Base-by-base conservation (phyloP, 2,888 invertebrate genomes). In the Teleiodes luculella region DNA sequence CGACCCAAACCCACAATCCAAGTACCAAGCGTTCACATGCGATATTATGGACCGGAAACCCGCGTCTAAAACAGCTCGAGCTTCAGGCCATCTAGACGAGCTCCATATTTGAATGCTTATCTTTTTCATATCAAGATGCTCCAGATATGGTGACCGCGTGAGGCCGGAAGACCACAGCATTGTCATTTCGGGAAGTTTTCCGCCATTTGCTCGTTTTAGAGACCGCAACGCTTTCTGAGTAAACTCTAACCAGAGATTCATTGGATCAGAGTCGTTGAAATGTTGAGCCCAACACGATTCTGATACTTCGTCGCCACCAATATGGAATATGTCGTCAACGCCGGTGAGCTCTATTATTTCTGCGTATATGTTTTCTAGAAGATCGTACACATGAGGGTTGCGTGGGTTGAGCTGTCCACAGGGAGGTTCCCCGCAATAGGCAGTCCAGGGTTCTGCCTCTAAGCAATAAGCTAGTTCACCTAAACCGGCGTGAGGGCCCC, bases 1-100 rank as follows among this genome's bases (percentile, higher is more conserved):
- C 60, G 93, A 93, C 0, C 95, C 96, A 76, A 95, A 96, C 1
- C 96, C 96, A 74, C 96, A 96, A 78, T 96, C 96, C 62, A 96
- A 89, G 81, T 96, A 96, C 95, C 95, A 95, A 3, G 95, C 95
- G 76, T 96, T 96, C 53, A 96, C 96, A 80, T 96, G 96, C 13
- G 96, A 96, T 55, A 96, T 82, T 54, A 97, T 93, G 50, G 95
- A 90, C 54, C 93, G 92, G 80, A 93, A 96, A 2, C 96, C 96
- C 54, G 94, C 94, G 62, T 94, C 92, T 20, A 96, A 81, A 3
- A 96, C 90, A 57, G 95, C 95, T 5, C 93, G 91, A 13, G 96
- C 95, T 72, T 95, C 95, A 1, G 94, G 92, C 95, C 96, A 96
- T 43, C 93, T 92, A 64, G 95, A 95, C 0, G 94, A 93, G 36